A percentile compares a stretch with the other conserved stretches of the same genome.
Evolutionary conservation across 2,888 invertebrate genomes (phyloP).

Genomic region (Dicycla oo): DNA sequence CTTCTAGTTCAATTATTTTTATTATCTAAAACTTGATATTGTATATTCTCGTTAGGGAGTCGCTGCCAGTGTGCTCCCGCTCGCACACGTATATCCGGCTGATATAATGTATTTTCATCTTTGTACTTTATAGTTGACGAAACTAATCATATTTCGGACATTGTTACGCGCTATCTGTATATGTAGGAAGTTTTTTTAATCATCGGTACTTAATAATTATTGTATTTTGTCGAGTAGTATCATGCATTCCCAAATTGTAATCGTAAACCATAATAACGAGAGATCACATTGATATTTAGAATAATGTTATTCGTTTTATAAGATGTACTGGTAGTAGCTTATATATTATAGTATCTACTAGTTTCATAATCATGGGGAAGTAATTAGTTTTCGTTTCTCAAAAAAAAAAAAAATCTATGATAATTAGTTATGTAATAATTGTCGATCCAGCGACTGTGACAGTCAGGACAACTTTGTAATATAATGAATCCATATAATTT

Average conservation of each 20-base stretch:
- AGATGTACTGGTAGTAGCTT: slow-evolving; percentile 85
- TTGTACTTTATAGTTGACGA: slow-evolving; percentile 79
- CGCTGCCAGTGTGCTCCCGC: slow-evolving; percentile 69
- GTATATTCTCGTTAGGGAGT: slow-evolving; percentile 72
- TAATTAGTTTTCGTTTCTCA: slow-evolving; percentile 77
- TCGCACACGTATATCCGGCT: slow-evolving; percentile 68
- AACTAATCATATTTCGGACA: slow-evolving; percentile 76
- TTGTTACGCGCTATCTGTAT: slow-evolving; percentile 82
- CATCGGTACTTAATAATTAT: slow-evolving; percentile 89
- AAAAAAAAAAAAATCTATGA: slow-evolving; percentile 71
- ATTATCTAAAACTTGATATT: slow-evolving; percentile 85
- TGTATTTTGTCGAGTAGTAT: slow-evolving; percentile 88
- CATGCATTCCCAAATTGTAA: slow-evolving; percentile 90
- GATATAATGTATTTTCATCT: slow-evolving; percentile 78
- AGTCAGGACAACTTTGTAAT: slow-evolving; percentile 82
- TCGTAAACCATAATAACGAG: slow-evolving; percentile 84
- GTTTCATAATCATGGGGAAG: slow-evolving; percentile 84
- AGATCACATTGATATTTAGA: slow-evolving; percentile 87
- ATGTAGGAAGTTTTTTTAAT: slow-evolving; percentile 85
- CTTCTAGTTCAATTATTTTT: slow-evolving; percentile 83
- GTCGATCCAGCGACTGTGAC: slow-evolving; percentile 79
- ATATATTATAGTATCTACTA: slow-evolving; percentile 81
- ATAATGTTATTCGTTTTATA: slow-evolving; percentile 88
- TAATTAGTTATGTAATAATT: slow-evolving; percentile 78
- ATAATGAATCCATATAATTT: slow-evolving; percentile 80